phyloP scores from a whole-genome alignment of 1,140 invertebrate genomes.

The Solen grandis region DNA sequence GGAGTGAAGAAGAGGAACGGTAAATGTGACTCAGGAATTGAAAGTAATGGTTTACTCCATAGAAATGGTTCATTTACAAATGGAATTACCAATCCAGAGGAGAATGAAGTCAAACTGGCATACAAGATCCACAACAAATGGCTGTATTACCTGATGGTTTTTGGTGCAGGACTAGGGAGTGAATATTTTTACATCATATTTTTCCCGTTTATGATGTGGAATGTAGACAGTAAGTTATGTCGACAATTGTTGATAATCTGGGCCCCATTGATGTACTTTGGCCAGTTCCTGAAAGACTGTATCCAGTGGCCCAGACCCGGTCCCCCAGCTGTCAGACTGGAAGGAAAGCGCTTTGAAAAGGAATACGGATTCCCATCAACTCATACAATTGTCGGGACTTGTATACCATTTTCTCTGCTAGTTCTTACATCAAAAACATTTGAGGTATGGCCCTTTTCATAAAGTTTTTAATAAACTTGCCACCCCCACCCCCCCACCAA shows the following conservation, averaged over 20 bases:
- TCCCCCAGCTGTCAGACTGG: constrained; percentile 88
- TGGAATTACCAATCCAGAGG: constrained; percentile 28
- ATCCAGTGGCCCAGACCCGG: constrained; percentile 88
- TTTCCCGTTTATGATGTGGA: constrained; percentile 96
- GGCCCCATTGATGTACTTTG: constrained; percentile 88
- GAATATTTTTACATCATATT: constrained; percentile 93
- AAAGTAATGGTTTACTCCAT: background rate
- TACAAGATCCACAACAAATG: constrained; percentile 88
- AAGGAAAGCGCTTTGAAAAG: constrained; percentile 91
- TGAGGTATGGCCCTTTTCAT: constrained; percentile 85
- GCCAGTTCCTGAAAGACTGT: constrained; percentile 93
- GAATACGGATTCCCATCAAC: constrained; percentile 98
- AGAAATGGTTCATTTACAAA: constrained; percentile 39
- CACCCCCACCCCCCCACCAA: no score
- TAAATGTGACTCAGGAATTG: constrained; percentile 8
- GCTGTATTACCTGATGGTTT: constrained; percentile 92
- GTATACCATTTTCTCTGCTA: constrained; percentile 92
- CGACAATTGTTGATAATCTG: constrained; percentile 90
- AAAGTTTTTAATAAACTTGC: no score
- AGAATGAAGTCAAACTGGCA: constrained; percentile 58
- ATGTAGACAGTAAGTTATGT: constrained; percentile 83
- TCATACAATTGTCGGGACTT: constrained; percentile 93
- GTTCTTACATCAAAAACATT: constrained; percentile 91
- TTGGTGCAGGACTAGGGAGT: constrained; percentile 92
- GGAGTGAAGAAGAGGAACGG: background rate